Percentiles rank a stretch among this genome's conserved stretches.
These are phyloP conservation scores for Eurytoma californica DNA, from an alignment of 2,888 invertebrate genomes.

Conservation along the genomic window DNA sequence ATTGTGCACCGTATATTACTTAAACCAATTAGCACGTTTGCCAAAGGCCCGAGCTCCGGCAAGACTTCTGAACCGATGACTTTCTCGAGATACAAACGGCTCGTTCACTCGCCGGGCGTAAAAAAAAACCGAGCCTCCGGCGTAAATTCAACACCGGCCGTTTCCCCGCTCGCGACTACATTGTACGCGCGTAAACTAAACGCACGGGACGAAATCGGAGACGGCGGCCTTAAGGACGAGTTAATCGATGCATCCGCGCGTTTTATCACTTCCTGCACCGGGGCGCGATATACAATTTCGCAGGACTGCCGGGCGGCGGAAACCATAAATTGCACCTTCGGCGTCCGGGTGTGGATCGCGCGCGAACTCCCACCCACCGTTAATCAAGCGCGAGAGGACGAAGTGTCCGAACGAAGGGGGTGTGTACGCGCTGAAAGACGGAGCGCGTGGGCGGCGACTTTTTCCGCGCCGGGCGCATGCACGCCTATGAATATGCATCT, in stretches of 20 bases:
- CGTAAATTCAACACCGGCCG: constrained; percentile 17
- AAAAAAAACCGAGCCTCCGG: background rate
- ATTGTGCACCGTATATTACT: constrained; percentile 39
- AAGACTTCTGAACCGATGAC: constrained; percentile 15
- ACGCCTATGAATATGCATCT: constrained; percentile 66
- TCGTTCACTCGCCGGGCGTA: background rate
- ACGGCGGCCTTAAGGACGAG: constrained; percentile 32
- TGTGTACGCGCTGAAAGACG: background rate
- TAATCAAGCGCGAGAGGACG: background rate
- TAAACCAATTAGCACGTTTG: constrained; percentile 44
- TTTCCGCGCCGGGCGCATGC: constrained; percentile 1
- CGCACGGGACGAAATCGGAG: constrained; percentile 29
- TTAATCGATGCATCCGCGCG: constrained; percentile 45
- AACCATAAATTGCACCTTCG: constrained; percentile 40
- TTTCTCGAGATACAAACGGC: constrained; percentile 22
- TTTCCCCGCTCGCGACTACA: background rate
- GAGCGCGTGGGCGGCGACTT: background rate
- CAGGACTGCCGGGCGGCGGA: constrained; percentile 6
- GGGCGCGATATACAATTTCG: constrained; percentile 53
- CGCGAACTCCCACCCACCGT: background rate
- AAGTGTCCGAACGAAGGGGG: background rate
- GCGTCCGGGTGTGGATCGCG: background rate
- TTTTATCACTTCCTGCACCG: constrained; percentile 42
- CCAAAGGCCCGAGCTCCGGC: background rate
- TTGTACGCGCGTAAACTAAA: background rate